Conservation (phyloP, 2,888 invertebrate genomes). For the Melieria crassipennis region DNA sequence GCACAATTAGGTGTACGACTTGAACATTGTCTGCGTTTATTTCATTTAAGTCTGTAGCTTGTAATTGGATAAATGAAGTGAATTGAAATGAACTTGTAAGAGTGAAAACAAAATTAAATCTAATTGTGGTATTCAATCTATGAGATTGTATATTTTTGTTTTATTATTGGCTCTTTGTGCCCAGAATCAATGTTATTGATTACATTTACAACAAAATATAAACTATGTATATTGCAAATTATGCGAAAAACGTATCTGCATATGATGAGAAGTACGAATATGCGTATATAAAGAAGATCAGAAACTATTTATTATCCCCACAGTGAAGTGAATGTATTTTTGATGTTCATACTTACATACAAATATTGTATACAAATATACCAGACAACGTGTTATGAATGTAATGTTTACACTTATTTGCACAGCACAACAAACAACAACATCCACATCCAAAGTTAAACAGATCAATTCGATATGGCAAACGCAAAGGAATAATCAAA, state of each 20-base stretch:
- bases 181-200: neutral
- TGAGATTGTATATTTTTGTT: neutral
- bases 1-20: neutral
- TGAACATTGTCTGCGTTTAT: neutral
- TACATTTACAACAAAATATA: neutral
- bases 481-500: neutral
- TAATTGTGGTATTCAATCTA: slow-evolving; percentile 1
- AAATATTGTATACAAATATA: neutral
- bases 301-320: neutral
- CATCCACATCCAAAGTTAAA: neutral
- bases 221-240: neutral
- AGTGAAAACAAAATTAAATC: neutral
- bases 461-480: neutral
- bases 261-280: too few relatives aligned
- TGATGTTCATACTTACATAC: slow-evolving; percentile 1
- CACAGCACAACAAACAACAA: too few relatives aligned
- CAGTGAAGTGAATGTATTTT: neutral
- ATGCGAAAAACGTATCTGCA: too few relatives aligned
- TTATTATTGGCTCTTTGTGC: neutral
- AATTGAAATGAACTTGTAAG: neutral
- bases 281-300: neutral
- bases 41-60: neutral
- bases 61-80: neutral
- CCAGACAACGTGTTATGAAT: neutral
- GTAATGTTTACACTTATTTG: neutral